A percentile compares a stretch with the other conserved stretches of the same genome.
These are phyloP conservation scores for Gasteruption jaculator DNA, from an alignment of 2,888 invertebrate species.

Conservation along the genomic window DNA sequence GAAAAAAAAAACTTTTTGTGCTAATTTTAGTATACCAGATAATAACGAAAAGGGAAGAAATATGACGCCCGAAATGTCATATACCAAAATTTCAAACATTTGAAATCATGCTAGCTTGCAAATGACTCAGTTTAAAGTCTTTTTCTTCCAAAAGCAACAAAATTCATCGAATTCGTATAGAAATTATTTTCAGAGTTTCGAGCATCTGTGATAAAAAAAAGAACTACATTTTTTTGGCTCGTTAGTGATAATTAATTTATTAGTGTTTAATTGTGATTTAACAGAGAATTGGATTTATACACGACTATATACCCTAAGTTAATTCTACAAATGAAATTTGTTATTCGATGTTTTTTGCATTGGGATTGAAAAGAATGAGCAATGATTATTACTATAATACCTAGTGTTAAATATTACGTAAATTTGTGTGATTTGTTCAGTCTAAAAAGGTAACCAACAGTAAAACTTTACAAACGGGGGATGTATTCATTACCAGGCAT, in stretches of 20 bases:
- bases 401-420: background rate
- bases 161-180: too few species aligned
- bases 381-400: background rate
- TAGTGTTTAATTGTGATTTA: background rate
- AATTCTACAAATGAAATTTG: constrained; percentile 6
- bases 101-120: too few species aligned
- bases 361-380: background rate
- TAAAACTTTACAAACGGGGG: constrained; percentile 72
- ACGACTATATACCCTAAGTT: background rate
- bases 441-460: constrained; percentile 51
- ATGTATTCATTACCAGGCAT: constrained; percentile 83
- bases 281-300: background rate
- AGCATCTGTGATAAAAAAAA: too few species aligned
- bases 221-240: too few species aligned
- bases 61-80: too few species aligned
- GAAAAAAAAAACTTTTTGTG: constrained; percentile 2
- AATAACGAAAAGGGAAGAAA: background rate
- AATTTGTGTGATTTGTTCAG: constrained; percentile 35
- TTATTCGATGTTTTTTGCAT: background rate
- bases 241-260: too few species aligned
- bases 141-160: too few species aligned
- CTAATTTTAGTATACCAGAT: constrained; percentile 9
- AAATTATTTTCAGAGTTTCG: too few species aligned
- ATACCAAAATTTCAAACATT: too few species aligned
- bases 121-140: too few species aligned